Conservation (phyloP, 2,888 invertebrate species). For the Tribolium freemani region DNA sequence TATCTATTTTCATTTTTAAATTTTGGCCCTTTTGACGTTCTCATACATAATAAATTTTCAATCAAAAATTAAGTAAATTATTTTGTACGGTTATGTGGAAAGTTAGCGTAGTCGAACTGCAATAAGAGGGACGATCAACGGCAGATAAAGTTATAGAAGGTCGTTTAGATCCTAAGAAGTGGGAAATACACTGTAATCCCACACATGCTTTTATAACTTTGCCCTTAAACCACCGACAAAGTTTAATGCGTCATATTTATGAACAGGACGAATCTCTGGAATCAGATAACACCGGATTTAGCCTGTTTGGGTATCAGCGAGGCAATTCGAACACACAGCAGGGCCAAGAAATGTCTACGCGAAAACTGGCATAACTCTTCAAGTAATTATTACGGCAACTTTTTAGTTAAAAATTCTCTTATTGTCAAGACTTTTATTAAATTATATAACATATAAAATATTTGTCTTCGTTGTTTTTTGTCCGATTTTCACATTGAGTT, state of each 20-base stretch:
- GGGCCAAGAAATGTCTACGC: conserved; percentile 13
- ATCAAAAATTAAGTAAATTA: conserved; percentile 8
- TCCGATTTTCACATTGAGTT: neutral
- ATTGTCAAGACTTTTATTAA: too few relatives aligned
- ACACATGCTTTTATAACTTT: conserved; percentile 58
- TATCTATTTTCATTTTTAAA: conserved; percentile 25
- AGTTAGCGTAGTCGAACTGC: conserved; percentile 23
- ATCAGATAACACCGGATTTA: conserved; percentile 40
- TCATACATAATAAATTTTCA: conserved; percentile 1
- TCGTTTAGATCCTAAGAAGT: conserved; percentile 50
- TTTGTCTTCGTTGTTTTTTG: too few relatives aligned
- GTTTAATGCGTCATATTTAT: conserved; percentile 44
- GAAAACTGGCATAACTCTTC: neutral
- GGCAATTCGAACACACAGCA: conserved; percentile 35
- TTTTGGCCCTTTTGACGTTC: neutral
- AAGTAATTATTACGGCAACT: too few relatives aligned
- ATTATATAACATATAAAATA: too few relatives aligned
- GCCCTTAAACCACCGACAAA: conserved; percentile 49
- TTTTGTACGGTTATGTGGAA: neutral
- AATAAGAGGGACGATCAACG: conserved; percentile 42
- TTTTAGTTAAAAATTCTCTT: too few relatives aligned
- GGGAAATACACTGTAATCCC: conserved; percentile 54
- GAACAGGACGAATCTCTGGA: conserved; percentile 37
- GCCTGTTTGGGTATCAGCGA: conserved; percentile 31
- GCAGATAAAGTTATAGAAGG: conserved; percentile 48